Evolutionary conservation across 1,140 invertebrate species (phyloP).

Genomic region (Hypsibius dujardini): DNA sequence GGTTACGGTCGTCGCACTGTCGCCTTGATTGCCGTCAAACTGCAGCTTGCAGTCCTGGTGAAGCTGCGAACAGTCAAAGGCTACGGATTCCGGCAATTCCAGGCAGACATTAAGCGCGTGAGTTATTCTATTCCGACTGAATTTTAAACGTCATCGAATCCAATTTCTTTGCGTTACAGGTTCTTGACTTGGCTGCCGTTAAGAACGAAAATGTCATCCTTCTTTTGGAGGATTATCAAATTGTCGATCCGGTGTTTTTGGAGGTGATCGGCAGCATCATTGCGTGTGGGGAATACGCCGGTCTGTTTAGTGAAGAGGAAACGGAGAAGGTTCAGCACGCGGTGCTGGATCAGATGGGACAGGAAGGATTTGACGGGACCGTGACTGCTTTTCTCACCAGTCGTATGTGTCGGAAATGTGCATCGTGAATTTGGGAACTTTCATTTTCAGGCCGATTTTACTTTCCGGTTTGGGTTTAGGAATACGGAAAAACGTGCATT

Average conservation of each 20-base stretch:
- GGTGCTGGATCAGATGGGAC: constrained; percentile 48
- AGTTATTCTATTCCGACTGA: constrained; percentile 21
- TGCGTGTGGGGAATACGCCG: constrained; percentile 51
- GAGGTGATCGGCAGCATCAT: constrained; percentile 51
- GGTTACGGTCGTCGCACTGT: constrained; percentile 60
- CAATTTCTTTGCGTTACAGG: constrained; percentile 31
- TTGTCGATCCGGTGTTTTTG: constrained; percentile 46
- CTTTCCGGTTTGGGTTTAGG: constrained; percentile 38
- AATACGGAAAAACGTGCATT: constrained; percentile 59
- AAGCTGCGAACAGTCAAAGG: constrained; percentile 40
- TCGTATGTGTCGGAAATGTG: constrained; percentile 33
- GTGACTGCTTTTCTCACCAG: constrained; percentile 51
- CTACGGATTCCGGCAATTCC: constrained; percentile 45
- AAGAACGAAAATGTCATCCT: constrained; percentile 58
- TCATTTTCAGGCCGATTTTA: not conserved
- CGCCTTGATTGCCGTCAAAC: constrained; percentile 48
- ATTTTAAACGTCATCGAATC: constrained; percentile 3
- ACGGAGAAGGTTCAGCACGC: constrained; percentile 51
- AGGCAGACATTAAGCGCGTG: constrained; percentile 44
- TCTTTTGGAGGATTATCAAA: constrained; percentile 65
- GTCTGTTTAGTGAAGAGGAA: constrained; percentile 61
- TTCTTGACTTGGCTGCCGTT: constrained; percentile 57
- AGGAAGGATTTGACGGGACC: constrained; percentile 50
- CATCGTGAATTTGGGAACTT: not conserved
- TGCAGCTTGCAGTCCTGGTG: constrained; percentile 50